phyloP scores from a whole-genome alignment of 2,113 vertebrate species.

The Patagioenas fasciata region DNA sequence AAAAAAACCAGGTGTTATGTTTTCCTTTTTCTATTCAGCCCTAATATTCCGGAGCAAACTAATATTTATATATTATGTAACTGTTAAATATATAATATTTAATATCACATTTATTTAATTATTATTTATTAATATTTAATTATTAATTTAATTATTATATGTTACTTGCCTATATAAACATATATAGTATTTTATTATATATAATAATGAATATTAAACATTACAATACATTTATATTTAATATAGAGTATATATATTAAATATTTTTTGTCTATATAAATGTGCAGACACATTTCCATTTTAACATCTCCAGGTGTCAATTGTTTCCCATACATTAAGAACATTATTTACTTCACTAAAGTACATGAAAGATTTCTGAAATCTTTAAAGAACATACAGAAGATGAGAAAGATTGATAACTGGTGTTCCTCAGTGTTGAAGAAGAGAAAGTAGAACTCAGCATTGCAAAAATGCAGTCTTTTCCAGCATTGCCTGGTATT shows the following conservation, averaged over 20 bases:
- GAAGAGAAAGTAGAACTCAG: background rate
- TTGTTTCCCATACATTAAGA: background rate
- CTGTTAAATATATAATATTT: background rate
- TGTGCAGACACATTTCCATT: background rate
- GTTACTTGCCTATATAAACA: rapidly evolving
- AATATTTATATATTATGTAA: background rate
- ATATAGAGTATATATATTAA: background rate
- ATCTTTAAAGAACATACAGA: background rate
- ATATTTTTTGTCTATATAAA: background rate
- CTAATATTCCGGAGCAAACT: background rate
- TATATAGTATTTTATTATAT: background rate
- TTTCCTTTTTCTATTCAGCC: background rate
- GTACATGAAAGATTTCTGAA: background rate
- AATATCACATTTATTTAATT: background rate
- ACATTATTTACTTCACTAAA: background rate
- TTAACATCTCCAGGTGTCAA: background rate
- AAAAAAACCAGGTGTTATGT: background rate
- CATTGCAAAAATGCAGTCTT: background rate
- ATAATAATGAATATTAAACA: background rate
- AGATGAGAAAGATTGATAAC: background rate
- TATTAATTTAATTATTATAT: background rate
- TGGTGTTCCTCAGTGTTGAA: background rate
- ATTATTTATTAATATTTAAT: background rate
- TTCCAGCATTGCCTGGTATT: background rate
- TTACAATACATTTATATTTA: background rate